Conservation (phyloP, 1,140 invertebrate genomes). For the Zaprionus gabonicus region DNA sequence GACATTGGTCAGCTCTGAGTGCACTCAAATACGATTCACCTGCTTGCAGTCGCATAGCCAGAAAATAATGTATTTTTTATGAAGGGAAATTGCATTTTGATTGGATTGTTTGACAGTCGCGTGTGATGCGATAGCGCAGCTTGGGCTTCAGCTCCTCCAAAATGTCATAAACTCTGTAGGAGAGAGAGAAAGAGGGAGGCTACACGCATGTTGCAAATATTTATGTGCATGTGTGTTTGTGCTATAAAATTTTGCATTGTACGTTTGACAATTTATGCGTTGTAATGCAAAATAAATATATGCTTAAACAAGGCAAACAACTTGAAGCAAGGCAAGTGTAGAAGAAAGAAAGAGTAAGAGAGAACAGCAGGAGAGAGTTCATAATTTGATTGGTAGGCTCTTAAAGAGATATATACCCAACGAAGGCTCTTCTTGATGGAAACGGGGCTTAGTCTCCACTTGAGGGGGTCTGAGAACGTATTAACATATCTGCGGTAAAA, state of each 20-base stretch:
- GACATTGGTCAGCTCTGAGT: constrained; percentile 27
- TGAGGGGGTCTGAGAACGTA: constrained; percentile 24
- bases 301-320: constrained; percentile 48
- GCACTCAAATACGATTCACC: constrained; percentile 26
- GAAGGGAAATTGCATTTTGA: constrained; percentile 78
- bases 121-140: constrained; percentile 54
- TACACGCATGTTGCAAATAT: constrained; percentile 48
- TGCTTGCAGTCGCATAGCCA: constrained; percentile 33
- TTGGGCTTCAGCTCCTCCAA: constrained; percentile 24
- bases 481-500: constrained; percentile 71
- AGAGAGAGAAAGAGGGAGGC: neutral
- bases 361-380: constrained; percentile 1
- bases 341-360: neutral
- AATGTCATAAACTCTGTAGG: constrained; percentile 19
- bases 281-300: constrained; percentile 67
- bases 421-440: constrained; percentile 52
- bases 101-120: constrained; percentile 64
- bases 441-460: neutral
- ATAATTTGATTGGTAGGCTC: constrained; percentile 32
- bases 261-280: constrained; percentile 40
- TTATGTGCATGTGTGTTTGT: constrained; percentile 50
- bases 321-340: neutral
- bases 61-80: constrained; percentile 60
- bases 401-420: neutral
- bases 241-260: constrained; percentile 47